phyloP scores from a whole-genome alignment of 2,113 vertebrate species.

The Capreolus pygargus region DNA sequence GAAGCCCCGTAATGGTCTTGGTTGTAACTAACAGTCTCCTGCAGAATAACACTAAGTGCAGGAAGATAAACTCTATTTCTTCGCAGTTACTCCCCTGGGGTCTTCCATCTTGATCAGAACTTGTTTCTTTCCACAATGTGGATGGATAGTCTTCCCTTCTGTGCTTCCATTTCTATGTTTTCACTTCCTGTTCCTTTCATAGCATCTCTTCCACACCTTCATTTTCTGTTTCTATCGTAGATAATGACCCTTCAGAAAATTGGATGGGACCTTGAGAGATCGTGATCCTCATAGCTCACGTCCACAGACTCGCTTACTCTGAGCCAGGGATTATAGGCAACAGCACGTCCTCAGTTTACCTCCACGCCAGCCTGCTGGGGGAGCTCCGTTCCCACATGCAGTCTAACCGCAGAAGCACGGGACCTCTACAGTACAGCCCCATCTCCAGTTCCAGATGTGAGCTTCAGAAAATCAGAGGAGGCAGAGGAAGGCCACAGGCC shows the following conservation, averaged over 20 bases:
- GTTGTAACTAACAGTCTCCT: fast-evolving
- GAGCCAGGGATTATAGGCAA: fast-evolving
- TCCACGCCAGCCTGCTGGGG: fast-evolving
- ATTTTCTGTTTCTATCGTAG: not conserved
- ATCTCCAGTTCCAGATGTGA: not conserved
- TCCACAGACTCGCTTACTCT: fast-evolving
- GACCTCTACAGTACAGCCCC: fast-evolving
- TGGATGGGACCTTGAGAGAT: fast-evolving
- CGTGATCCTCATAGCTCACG: fast-evolving
- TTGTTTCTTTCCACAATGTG: fast-evolving
- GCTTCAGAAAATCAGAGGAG: too few species aligned
- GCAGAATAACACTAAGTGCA: fast-evolving
- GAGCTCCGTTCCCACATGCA: fast-evolving
- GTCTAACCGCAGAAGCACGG: not conserved
- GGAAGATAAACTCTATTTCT: fast-evolving
- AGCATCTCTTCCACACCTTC: not conserved
- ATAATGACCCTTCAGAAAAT: not conserved
- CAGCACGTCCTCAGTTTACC: fast-evolving
- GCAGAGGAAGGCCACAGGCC: not conserved
- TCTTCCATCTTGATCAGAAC: not conserved
- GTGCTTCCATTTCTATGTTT: not conserved
- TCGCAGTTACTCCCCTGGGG: fast-evolving
- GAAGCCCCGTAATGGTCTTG: fast-evolving
- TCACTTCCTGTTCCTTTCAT: not conserved
- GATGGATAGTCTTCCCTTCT: fast-evolving